Evolutionary conservation across 64 coral and sea anemone genomes (phyloP).

Genomic region (Pachyseris speciosa): DNA sequence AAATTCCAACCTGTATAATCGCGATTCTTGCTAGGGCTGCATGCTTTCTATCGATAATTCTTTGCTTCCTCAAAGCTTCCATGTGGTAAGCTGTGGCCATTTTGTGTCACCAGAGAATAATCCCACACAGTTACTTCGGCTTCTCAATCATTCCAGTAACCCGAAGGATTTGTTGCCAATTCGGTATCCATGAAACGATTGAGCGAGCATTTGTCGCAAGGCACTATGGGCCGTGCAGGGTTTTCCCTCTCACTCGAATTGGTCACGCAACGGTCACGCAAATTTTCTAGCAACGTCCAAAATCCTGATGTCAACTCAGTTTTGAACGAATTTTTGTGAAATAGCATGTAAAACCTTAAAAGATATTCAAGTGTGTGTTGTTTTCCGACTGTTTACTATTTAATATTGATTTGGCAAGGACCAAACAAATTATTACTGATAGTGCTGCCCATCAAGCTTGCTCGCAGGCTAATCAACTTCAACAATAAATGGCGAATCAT

Average conservation of each 20-base stretch:
- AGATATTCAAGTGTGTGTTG: no score
- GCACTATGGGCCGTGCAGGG: slow-evolving; percentile 18
- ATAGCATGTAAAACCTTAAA: no score
- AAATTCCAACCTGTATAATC: slow-evolving; percentile 56
- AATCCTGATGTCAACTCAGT: no score
- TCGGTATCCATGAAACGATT: slow-evolving; percentile 22
- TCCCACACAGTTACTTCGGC: background rate
- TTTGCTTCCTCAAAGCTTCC: slow-evolving; percentile 81
- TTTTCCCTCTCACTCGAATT: slow-evolving; percentile 1
- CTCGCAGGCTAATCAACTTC: no score
- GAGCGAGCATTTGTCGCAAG: background rate
- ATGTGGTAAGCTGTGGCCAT: slow-evolving; percentile 87
- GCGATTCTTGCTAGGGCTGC: slow-evolving; percentile 60
- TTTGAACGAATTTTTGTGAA: no score
- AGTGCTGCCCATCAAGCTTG: no score
- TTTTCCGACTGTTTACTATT: no score
- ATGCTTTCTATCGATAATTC: slow-evolving; percentile 77
- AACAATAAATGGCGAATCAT: no score
- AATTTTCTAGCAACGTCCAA: background rate
- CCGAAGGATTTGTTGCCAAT: slow-evolving; percentile 5
- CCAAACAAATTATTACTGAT: no score
- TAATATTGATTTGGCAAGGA: no score
- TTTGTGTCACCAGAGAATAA: background rate
- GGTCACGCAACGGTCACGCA: background rate
- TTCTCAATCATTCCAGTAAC: background rate